Conservation (phyloP, 2,888 invertebrate genomes). For the Xanthorhoe spadicearia region DNA sequence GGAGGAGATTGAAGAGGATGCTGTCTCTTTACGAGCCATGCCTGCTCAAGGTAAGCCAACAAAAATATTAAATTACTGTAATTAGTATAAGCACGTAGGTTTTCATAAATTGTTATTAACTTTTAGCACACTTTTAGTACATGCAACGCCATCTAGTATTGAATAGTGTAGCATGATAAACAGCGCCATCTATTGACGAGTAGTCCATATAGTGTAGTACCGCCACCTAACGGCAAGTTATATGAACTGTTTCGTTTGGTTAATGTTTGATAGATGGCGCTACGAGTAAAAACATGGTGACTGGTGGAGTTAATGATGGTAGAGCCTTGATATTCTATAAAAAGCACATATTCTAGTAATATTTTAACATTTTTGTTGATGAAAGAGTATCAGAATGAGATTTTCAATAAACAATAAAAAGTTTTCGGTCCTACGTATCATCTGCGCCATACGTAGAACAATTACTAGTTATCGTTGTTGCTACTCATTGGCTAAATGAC, state of each 20-base stretch:
- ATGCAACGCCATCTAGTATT: slow-evolving; percentile 56
- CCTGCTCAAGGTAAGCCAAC: slow-evolving; percentile 81
- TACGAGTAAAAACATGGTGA: not conserved
- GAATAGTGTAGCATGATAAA: slow-evolving; percentile 26
- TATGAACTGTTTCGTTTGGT: not conserved
- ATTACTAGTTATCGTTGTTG: not conserved
- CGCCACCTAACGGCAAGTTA: slow-evolving; percentile 33
- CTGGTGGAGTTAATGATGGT: not conserved
- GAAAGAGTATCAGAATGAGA: too few relatives aligned
- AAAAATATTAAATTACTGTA: not conserved
- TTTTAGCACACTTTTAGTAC: too few relatives aligned
- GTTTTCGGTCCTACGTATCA: not conserved
- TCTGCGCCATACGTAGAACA: not conserved
- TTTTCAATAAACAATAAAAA: too few relatives aligned
- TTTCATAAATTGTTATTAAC: not conserved
- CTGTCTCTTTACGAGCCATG: slow-evolving; percentile 87
- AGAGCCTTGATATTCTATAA: not conserved
- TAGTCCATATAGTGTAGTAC: not conserved
- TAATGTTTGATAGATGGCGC: slow-evolving; percentile 43
- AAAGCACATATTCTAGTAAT: not conserved
- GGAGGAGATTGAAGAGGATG: slow-evolving; percentile 85
- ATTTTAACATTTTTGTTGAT: not conserved
- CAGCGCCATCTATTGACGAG: slow-evolving; percentile 30
- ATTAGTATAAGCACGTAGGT: not conserved
- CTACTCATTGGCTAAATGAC: not conserved